phyloP scores from a whole-genome alignment of 2,797 vertebrate genomes.

The Pteronotus mesoamericanus region DNA sequence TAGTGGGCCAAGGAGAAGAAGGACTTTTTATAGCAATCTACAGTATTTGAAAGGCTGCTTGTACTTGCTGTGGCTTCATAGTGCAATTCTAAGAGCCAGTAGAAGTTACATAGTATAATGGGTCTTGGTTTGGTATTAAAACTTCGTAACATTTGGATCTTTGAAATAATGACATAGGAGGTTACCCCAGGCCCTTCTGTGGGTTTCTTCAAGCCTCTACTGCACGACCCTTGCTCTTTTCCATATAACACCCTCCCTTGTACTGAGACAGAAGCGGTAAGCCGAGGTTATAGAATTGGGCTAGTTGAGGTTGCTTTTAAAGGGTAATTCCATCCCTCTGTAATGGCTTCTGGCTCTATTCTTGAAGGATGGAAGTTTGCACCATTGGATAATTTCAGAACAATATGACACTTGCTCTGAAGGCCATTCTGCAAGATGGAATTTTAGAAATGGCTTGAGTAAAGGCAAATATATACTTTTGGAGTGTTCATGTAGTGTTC shows the following conservation, averaged over 20 bases:
- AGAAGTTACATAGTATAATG: not conserved
- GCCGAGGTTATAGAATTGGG: not conserved
- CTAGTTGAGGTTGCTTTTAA: not conserved
- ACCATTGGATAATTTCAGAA: not conserved
- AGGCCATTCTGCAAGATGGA: not conserved
- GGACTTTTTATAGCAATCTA: not conserved
- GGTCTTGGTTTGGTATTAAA: not conserved
- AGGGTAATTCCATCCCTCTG: not conserved
- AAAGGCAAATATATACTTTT: not conserved
- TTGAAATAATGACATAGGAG: not conserved
- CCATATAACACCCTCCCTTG: not conserved
- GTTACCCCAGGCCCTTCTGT: not conserved
- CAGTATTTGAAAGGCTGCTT: not conserved
- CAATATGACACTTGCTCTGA: not conserved
- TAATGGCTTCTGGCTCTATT: not conserved
- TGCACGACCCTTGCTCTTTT: not conserved
- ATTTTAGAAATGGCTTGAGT: not conserved
- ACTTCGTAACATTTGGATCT: not conserved
- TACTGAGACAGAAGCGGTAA: not conserved
- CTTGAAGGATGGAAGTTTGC: not conserved
- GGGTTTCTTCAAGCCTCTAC: not conserved
- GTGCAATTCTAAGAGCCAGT: not conserved
- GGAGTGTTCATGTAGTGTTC: not conserved
- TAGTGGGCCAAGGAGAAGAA: constrained; percentile 10
- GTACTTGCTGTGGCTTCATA: not conserved